Evolutionary conservation across 2,888 invertebrate genomes (phyloP).

Genomic region (Junonia oenone): DNA sequence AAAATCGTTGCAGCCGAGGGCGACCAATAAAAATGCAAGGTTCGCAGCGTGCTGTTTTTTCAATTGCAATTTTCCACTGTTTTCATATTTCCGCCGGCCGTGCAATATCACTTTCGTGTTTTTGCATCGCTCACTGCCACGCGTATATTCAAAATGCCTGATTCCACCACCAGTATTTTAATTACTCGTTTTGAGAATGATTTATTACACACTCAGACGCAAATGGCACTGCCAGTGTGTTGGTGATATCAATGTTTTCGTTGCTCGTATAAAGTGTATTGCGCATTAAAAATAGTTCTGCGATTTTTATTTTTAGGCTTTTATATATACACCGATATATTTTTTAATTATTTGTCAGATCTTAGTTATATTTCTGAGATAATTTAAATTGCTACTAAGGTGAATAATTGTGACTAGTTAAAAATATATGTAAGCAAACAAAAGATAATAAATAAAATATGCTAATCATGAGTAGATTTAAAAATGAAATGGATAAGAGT

Average conservation of each 20-base stretch:
- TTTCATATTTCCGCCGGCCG: slow-evolving; percentile 41
- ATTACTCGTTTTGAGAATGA: slow-evolving; percentile 77
- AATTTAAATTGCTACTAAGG: no score
- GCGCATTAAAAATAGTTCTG: background rate
- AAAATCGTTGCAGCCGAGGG: background rate
- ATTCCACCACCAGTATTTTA: slow-evolving; percentile 75
- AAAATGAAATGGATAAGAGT: slow-evolving; percentile 60
- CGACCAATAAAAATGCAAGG: slow-evolving; percentile 6
- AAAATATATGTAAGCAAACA: no score
- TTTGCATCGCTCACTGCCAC: slow-evolving; percentile 42
- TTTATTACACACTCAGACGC: slow-evolving; percentile 59
- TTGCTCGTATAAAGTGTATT: slow-evolving; percentile 29
- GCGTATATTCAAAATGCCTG: slow-evolving; percentile 66
- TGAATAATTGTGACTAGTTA: no score
- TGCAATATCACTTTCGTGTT: slow-evolving; percentile 47
- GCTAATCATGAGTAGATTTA: background rate
- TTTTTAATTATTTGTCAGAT: no score
- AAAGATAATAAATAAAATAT: no score
- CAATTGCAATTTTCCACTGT: slow-evolving; percentile 31
- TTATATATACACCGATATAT: no score
- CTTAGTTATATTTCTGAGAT: no score
- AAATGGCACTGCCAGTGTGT: slow-evolving; percentile 46
- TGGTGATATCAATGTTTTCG: slow-evolving; percentile 40
- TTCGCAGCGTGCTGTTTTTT: slow-evolving; percentile 13
- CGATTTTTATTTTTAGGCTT: background rate